These are phyloP conservation scores for Phthorimaea operculella DNA, from an alignment of 1,140 invertebrate genomes.

Conservation along the genomic window DNA sequence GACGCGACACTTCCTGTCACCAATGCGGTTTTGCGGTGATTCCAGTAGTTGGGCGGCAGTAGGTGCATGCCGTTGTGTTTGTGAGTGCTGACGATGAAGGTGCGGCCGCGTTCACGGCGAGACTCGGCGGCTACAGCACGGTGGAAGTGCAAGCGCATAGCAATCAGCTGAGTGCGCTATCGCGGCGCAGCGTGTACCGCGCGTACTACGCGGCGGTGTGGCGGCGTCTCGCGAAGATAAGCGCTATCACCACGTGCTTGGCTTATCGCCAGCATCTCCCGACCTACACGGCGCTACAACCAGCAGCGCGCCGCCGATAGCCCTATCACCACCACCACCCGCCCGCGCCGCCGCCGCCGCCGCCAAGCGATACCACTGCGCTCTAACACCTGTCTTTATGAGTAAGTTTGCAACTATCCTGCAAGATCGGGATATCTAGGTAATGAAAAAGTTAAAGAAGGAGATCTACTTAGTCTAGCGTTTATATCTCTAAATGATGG, in stretches of 20 bases:
- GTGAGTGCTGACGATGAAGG: not conserved
- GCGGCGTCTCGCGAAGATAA: conserved; percentile 10
- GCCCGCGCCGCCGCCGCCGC: not conserved
- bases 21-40: too few species aligned
- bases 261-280: conserved; percentile 9
- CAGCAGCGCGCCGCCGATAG: not conserved
- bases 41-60: too few species aligned
- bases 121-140: conserved; percentile 8
- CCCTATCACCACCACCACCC: too few species aligned
- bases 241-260: conserved; percentile 8
- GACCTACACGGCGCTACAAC: conserved; percentile 4
- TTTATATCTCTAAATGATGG: too few species aligned
- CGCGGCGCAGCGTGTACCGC: conserved; percentile 5
- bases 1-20: too few species aligned
- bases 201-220: not conserved
- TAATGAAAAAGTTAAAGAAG: too few species aligned
- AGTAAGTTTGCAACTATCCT: too few species aligned
- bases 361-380: not conserved
- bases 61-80: too few species aligned
- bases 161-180: conserved; percentile 11
- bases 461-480: too few species aligned
- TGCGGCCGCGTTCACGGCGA: not conserved
- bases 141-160: not conserved
- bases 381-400: not conserved
- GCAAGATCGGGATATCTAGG: too few species aligned